Base-by-base conservation (phyloP, 2,888 invertebrate genomes). In the Lasioglossum zephyrum region DNA sequence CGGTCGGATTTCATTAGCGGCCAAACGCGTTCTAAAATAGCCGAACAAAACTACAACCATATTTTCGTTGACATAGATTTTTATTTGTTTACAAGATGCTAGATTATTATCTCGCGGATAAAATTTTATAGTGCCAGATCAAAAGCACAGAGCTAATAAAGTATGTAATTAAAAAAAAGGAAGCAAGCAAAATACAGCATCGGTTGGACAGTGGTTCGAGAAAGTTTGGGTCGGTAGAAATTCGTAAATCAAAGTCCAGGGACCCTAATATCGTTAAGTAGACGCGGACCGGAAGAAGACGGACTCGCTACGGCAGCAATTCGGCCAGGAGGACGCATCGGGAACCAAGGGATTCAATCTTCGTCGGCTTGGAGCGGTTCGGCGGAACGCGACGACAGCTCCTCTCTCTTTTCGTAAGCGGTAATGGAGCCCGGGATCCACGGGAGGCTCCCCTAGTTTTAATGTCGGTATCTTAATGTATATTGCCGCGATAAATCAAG, bases 391-490 rank as follows among this genome's bases (percentile, higher is more conserved):
- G 91, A 91, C 89, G 92, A 91, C 91, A 92, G 88, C 83, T 85
- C 70, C 77, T 84, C 82, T 84, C 86, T 89, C 86, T 85, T 84
- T 85, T 82, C 80, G 84, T 87, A 87, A 90, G 92, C 91, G 91
- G 92, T 92, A 93, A 92, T 92, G 92, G 92, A 92, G 91, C 91
- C 86, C 89, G 91, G 90, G 90, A 92, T 89, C 93, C 92, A 90
- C 92, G 92, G 93, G 92, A 92, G 92, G 93, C 94, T 95, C 94
- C 94, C 93, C 94, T 93, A 94, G 94, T 95, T 95, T 95, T 95
- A 95, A 95, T 94, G 95, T 93, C 93, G 94, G 94, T 95, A 95
- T 95, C 95, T 95, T 95, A 95, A 95, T 95, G 95, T 95, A 94
- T 94, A 95, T 95, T 95, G 94, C 94, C 92, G 88, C 94, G 92